Percentiles rank a stretch among this genome's conserved stretches.
Conservation (phyloP, 2,888 invertebrate species). For the Griposia aprilina region DNA sequence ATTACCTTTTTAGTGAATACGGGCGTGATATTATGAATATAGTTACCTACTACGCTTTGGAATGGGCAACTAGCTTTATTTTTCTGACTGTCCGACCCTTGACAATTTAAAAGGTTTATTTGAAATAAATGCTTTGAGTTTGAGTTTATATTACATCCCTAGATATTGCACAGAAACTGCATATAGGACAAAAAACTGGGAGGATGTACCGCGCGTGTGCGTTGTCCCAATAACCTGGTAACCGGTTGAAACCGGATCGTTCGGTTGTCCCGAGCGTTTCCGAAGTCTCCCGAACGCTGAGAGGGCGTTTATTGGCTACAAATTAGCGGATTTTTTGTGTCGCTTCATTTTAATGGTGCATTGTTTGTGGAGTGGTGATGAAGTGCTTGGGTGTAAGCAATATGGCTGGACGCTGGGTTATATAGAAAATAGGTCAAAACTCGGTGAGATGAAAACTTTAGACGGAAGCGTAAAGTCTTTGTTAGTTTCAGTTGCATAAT, state of each 20-base stretch:
- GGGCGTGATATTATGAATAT: neutral
- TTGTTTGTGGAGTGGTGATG: constrained; percentile 10
- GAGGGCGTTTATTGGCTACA: constrained; percentile 38
- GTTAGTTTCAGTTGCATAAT: neutral
- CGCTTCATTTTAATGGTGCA: constrained; percentile 17
- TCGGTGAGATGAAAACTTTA: neutral
- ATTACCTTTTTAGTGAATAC: neutral
- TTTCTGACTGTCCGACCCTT: no score
- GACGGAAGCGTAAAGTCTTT: neutral
- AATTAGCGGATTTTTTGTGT: constrained; percentile 38
- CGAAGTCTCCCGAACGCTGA: constrained; percentile 56
- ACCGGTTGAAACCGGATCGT: constrained; percentile 61
- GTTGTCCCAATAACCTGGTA: constrained; percentile 71
- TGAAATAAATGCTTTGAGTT: no score
- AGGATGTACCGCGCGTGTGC: constrained; percentile 71
- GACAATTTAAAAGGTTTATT: no score
- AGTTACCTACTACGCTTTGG: no score
- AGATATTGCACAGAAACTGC: constrained; percentile 45
- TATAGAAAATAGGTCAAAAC: neutral
- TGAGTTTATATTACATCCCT: no score
- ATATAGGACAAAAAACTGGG: constrained; percentile 42
- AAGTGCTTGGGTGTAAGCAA: neutral
- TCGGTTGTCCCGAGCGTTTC: constrained; percentile 56
- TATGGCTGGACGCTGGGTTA: neutral
- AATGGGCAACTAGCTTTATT: no score